Evolutionary conservation across 2,888 invertebrate genomes (phyloP), one percentile per base, ranked within the genome.

Genomic region (Noctua janthe): DNA sequence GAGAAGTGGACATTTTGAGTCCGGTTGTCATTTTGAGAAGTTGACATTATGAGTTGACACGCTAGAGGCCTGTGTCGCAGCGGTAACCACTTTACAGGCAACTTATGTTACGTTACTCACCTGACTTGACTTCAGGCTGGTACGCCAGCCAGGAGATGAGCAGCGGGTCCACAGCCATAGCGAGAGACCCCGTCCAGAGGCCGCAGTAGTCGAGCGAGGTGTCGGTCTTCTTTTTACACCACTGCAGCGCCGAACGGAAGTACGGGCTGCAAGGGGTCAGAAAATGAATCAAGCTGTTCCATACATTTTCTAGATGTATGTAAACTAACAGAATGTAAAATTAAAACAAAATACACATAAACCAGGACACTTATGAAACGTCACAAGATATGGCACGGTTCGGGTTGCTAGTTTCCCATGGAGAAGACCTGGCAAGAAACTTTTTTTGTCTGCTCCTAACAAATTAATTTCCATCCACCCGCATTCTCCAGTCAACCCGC

Each of bases 81-180:
- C 23, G 56, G 10, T 23, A 23, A 10, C 15, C 15, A 51, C 15
- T 51, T 51, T 51, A 51, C 51, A 17, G 51, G 20, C 59, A n/a
- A n/a, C 59, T 39, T 11, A 23, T 56, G 23, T 67, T 43, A 23
- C 13, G 0, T n/a, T 69, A 69, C 87, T 84, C 59, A 95, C 95
- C 93, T 77, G 80, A 74, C 67, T 88, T 92, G 1, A 91, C 1
- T 7, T 86, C 83, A 0, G 96, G 95, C 39, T 94, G 94, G 92
- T 98, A 98, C 1, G 97, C 95, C n/a, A 98, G 93, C 97, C 98
- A 98, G 66, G 97, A 95, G 74, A 97, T 96, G 20, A 98, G 92
- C n/a, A 98, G 93, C 0, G 98, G 98, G 93, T 98, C 98, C 1
- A 98, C 90, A 56, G 94, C 92, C 6, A 95, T 17, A 0, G 95